These are phyloP conservation scores for Platycercus adscitus DNA, from an alignment of 2,113 vertebrate genomes.

Conservation along the genomic window DNA sequence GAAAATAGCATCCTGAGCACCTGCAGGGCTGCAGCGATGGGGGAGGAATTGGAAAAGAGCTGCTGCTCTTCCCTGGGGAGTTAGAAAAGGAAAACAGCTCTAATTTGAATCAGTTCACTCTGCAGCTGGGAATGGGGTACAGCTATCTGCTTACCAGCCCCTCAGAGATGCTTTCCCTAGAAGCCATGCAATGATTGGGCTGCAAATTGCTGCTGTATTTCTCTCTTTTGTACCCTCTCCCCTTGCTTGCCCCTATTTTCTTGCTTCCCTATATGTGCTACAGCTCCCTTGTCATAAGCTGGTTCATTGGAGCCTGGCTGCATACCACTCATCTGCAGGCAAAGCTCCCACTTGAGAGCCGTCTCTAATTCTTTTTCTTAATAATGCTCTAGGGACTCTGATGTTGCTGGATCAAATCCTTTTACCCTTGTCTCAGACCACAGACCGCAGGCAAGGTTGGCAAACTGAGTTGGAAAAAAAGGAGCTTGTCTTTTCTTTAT, in stretches of 20 bases:
- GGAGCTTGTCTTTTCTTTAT: not conserved
- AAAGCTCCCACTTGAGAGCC: not conserved
- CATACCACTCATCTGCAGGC: not conserved
- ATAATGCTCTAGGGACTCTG: not conserved
- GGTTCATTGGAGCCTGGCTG: not conserved
- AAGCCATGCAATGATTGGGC: not conserved
- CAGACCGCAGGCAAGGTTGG: not conserved
- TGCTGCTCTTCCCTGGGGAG: constrained; percentile 10
- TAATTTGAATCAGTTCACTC: not conserved
- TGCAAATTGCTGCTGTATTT: not conserved
- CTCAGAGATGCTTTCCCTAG: not conserved
- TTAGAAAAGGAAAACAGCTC: not conserved
- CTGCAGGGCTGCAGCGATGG: not conserved
- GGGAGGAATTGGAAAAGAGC: constrained; percentile 3
- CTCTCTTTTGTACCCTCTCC: not conserved
- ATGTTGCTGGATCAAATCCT: not conserved
- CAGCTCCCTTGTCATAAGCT: not conserved
- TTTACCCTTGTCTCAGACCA: not conserved
- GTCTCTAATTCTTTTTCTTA: not conserved
- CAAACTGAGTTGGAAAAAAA: not conserved
- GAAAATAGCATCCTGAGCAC: constrained; percentile 13
- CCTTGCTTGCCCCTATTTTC: not conserved
- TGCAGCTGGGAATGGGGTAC: not conserved
- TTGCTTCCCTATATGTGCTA: not conserved
- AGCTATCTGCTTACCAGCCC: not conserved